Percentiles rank a stretch among this genome's conserved stretches.
Evolutionary conservation across 2,113 vertebrate species (phyloP).

Genomic region (Plotosus lineatus): DNA sequence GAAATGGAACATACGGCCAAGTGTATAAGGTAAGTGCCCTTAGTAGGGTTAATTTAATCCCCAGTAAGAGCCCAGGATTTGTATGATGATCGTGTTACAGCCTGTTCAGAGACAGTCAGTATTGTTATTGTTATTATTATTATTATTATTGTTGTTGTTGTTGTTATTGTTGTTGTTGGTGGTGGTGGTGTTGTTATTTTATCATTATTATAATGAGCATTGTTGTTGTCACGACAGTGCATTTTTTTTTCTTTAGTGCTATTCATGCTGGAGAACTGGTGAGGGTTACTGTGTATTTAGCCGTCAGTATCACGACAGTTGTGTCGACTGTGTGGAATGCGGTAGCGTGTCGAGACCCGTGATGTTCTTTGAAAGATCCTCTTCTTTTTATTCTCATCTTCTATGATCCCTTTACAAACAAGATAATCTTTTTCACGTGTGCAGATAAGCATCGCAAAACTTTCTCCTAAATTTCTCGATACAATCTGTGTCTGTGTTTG

Average conservation of each 20-base stretch:
- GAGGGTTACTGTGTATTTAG: no score
- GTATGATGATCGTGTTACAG: not conserved
- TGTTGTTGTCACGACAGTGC: no score
- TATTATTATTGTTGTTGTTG: no score
- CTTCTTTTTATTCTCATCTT: not conserved
- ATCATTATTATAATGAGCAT: no score
- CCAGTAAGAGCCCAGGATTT: not conserved
- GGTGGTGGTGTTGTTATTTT: not conserved
- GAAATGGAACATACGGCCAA: conserved; percentile 97
- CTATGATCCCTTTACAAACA: not conserved
- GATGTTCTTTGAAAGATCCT: not conserved
- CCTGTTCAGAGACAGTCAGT: not conserved
- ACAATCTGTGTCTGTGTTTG: not conserved
- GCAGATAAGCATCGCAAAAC: not conserved
- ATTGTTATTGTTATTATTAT: not conserved
- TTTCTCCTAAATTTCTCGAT: not conserved
- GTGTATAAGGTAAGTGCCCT: conserved; percentile 89
- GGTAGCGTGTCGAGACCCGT: conserved; percentile 46
- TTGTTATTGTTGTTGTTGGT: no score
- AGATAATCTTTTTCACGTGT: not conserved
- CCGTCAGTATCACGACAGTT: conserved; percentile 3
- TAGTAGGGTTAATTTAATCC: not conserved
- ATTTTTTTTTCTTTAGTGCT: no score
- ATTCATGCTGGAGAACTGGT: not conserved
- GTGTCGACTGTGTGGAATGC: conserved; percentile 39